phyloP scores from a whole-genome alignment of 2,113 vertebrate species.

The Mormoops blainvillei region DNA sequence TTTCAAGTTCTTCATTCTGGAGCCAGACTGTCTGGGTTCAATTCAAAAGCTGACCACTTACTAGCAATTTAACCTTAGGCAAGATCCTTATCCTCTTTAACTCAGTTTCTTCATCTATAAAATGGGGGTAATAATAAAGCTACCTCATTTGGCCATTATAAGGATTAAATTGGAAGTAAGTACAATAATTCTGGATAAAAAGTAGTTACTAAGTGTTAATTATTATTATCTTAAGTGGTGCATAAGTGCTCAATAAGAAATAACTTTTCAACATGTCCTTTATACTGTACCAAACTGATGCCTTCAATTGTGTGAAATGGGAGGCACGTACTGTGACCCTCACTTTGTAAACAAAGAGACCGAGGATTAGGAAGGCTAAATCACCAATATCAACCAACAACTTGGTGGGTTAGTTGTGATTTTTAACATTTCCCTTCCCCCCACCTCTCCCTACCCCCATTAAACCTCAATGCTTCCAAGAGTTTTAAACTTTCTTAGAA shows the following conservation, averaged over 20 bases:
- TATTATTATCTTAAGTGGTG: neutral
- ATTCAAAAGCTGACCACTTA: conserved; percentile 18
- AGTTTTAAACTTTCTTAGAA: conserved; percentile 44
- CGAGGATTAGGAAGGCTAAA: neutral
- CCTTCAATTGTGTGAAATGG: neutral
- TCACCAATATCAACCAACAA: neutral
- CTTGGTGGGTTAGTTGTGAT: neutral
- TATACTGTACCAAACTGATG: neutral
- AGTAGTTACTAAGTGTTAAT: neutral
- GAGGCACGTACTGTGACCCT: neutral
- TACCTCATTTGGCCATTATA: neutral
- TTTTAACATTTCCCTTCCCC: neutral
- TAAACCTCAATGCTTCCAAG: neutral
- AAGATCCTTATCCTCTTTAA: neutral
- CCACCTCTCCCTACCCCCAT: neutral
- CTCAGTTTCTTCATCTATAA: conserved; percentile 43
- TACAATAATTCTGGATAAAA: neutral
- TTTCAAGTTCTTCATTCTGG: conserved; percentile 38
- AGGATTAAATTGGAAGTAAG: neutral
- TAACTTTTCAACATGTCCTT: neutral
- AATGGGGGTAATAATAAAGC: neutral
- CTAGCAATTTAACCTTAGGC: neutral
- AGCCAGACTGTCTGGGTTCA: conserved; percentile 47
- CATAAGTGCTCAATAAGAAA: neutral
- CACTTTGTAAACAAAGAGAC: neutral